Base-by-base conservation (phyloP, 2,797 vertebrate genomes). In the Etheostoma nigrum region DNA sequence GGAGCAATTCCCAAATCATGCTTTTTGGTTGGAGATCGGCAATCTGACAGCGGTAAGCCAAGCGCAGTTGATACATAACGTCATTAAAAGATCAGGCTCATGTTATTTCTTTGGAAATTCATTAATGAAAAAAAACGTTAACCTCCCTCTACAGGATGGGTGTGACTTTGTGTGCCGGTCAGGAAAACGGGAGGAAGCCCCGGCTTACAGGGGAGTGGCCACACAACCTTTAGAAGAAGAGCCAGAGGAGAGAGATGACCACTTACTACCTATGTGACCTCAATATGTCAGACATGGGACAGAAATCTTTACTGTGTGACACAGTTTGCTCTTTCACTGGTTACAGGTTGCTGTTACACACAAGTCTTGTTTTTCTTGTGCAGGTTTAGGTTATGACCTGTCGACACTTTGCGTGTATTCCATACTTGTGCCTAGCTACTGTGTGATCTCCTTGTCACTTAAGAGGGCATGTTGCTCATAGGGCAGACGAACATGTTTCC, bases 131-230 rank as follows among this genome's bases (percentile, higher is more conserved):
- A 44, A 23, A 47, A 53, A 53, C 48, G 11, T 27, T 30, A 30
- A 30, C 14, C 8, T 1, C 5, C 5, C 15, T 3, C 84, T 63
- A 6, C 89, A 99, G 98, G 98, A 99, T 19, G 98, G 98, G 23
- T 99, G 98, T 84, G 98, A 99, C 92, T 97, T 99, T 73, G 96
- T 99, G 45, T 99, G 98, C 84, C 96, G 98, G 5, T 97, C 98
- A 1, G 94, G 93, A 81, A 94, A 94, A 69, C 96, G 95, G 15
- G 95, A 93, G 0, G 93, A 92, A 0, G 94, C 96, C 3, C 95
- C 96, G 0, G 92, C 96, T 0, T 97, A 97, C 86, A 95, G 97
- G 6, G 97, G 97, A 1, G 95, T 95, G 25, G 87, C 93, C 1
- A 92, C 97, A 11, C 97, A 99, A 57, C 93, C 97, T 73, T 91